phyloP scores from a whole-genome alignment of 1,140 invertebrate species.

The Ips nitidus region DNA sequence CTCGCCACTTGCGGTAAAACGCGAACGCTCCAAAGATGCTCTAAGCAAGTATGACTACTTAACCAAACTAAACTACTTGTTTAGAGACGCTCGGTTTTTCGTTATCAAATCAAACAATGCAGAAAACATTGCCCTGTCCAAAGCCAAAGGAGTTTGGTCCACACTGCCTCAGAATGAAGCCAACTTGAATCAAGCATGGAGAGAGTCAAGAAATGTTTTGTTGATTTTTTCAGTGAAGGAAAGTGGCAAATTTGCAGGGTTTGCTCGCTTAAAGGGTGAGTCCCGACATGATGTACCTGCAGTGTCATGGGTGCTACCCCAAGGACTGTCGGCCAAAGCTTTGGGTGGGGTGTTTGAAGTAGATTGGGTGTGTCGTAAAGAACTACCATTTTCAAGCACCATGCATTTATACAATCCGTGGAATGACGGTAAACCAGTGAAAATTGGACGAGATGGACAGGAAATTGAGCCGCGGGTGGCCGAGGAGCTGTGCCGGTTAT shows the following conservation, averaged over 20 bases:
- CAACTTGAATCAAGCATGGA: slow-evolving; percentile 92
- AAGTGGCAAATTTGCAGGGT: slow-evolving; percentile 91
- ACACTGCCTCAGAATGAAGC: slow-evolving; percentile 96
- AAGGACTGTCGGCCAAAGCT: slow-evolving; percentile 87
- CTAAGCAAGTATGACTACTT: slow-evolving; percentile 77
- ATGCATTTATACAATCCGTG: slow-evolving; percentile 95
- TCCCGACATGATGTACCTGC: slow-evolving; percentile 86
- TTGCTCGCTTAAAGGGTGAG: slow-evolving; percentile 85
- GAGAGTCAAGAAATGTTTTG: slow-evolving; percentile 90
- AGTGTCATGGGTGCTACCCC: slow-evolving; percentile 94
- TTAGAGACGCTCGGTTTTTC: slow-evolving; percentile 93
- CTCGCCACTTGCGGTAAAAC: slow-evolving; percentile 56
- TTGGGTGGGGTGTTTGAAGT: slow-evolving; percentile 94
- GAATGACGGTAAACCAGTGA: slow-evolving; percentile 98
- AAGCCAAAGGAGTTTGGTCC: slow-evolving; percentile 96
- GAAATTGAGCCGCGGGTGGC: slow-evolving; percentile 95
- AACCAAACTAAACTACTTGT: slow-evolving; percentile 91
- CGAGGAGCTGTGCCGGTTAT: slow-evolving; percentile 90
- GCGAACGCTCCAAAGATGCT: slow-evolving; percentile 58
- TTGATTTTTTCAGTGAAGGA: slow-evolving; percentile 97
- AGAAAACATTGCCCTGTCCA: slow-evolving; percentile 93
- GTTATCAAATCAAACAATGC: slow-evolving; percentile 98
- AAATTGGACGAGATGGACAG: slow-evolving; percentile 97
- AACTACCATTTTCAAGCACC: slow-evolving; percentile 89
- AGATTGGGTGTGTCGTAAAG: slow-evolving; percentile 95